Base-by-base conservation (phyloP, 2,113 vertebrate genomes). In the Microcebus griseorufus region DNA sequence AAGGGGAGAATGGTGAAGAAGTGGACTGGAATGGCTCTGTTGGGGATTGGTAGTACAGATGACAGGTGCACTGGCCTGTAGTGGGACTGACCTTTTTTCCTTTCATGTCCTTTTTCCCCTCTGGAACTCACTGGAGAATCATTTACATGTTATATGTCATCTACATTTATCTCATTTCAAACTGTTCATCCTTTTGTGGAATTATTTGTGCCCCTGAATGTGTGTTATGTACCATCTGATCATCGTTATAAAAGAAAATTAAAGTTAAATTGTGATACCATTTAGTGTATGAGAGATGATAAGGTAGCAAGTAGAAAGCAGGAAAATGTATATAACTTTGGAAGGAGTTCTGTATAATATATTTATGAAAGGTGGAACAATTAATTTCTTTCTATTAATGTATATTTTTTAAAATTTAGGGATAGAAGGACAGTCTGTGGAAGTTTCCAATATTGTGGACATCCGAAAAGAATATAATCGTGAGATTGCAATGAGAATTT, bases 401-500 rank as follows among this genome's bases (percentile, higher is more conserved):
- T 96, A 3, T 93, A 14, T 42, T 27, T 87, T 27, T 97, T 98
- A 94, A 79, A 85, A 70, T 98, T n/a, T 95, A 99, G 99, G 99
- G 92, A 93, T 99, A 96, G 99, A 99, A 96, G 99, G 99, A 65
- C 99, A 99, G 64, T 99, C 99, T 82, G 65, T 99, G 96, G 99
- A 99, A 98, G 96, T 99, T 96, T 99, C 98, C 94, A 99, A 99
- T 98, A 98, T 98, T 92, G 99, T 99, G 97, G 99, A 99, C 97
- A 99, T 99, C 94, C 99, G 99, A 96, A 99, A 98, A 84, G 99
- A 99, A 98, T 97, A 98, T 97, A 99, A 99, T 98, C 98, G 96
- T 58, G 99, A 99, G 97, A 99, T 99, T 90, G 99, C 98, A 83
- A 99, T 99, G 99, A 99, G 99, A 96, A 98, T 99, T 96, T 98